Conservation (phyloP, 2,888 invertebrate genomes). For the Drosophila dives region DNA sequence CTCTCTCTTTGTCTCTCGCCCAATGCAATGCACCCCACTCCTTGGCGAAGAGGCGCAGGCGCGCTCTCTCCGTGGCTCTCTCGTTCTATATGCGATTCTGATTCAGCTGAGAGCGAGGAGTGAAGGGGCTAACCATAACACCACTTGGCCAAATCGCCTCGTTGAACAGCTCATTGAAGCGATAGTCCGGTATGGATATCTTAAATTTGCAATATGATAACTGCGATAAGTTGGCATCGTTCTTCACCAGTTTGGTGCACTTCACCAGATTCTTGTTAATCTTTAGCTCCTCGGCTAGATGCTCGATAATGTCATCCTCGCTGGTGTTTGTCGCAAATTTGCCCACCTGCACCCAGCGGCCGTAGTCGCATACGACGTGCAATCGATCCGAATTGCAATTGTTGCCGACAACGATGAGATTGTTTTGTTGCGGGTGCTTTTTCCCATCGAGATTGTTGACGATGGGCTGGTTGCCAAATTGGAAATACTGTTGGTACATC, state of each 20-base stretch:
- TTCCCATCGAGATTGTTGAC: constrained; percentile 74
- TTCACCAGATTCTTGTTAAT: constrained; percentile 82
- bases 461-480: constrained; percentile 78
- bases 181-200: constrained; percentile 83
- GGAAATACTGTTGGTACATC: constrained; percentile 83
- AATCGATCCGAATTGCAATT: constrained; percentile 83
- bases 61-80: constrained; percentile 38
- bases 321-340: constrained; percentile 82
- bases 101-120: constrained; percentile 82
- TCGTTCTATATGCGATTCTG: constrained; percentile 81
- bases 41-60: constrained; percentile 33
- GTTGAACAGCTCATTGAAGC: constrained; percentile 83
- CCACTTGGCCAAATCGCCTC: constrained; percentile 83
- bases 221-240: constrained; percentile 82
- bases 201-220: constrained; percentile 82
- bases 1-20: background rate
- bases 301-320: constrained; percentile 82
- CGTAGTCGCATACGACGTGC: constrained; percentile 83
- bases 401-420: constrained; percentile 82
- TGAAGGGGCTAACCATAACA: constrained; percentile 83
- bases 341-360: constrained; percentile 83
- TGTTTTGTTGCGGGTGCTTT: constrained; percentile 81
- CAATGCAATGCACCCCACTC: constrained; percentile 31
- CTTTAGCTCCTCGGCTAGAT: constrained; percentile 81
- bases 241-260: constrained; percentile 82